A percentile compares a stretch with the other conserved stretches of the same genome.
Conservation (phyloP, 2,797 vertebrate species). For the Tolypeutes matacus region DNA sequence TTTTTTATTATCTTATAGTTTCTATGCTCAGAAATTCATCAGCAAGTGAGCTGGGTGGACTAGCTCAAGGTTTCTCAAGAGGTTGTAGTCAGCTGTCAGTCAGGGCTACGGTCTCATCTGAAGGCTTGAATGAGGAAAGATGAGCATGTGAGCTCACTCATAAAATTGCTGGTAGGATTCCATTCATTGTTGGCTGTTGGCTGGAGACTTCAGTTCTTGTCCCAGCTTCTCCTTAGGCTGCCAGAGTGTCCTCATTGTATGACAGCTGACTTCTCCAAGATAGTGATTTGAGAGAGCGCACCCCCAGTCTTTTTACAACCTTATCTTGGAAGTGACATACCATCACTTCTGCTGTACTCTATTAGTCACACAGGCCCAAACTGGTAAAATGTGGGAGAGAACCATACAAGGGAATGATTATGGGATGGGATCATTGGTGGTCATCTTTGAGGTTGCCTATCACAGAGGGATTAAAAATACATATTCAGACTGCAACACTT, state of each 20-base stretch:
- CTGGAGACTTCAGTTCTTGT: background rate
- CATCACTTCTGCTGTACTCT: background rate
- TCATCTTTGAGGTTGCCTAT: background rate
- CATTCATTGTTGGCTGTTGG: background rate
- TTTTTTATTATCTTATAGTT: background rate
- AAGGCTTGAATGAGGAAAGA: background rate
- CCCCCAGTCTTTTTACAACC: background rate
- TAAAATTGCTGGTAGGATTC: background rate
- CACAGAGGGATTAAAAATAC: background rate
- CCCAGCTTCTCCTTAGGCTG: background rate
- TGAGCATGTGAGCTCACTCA: background rate
- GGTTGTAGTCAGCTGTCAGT: background rate
- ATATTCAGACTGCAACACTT: constrained; percentile 6
- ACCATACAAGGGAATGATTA: background rate
- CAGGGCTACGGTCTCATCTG: background rate
- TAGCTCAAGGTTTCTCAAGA: background rate
- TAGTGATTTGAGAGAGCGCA: background rate
- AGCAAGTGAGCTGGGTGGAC: background rate
- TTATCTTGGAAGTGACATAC: background rate
- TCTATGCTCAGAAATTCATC: background rate
- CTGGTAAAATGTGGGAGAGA: background rate
- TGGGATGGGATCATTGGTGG: background rate
- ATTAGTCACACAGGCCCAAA: background rate
- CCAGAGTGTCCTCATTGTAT: background rate
- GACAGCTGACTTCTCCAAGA: background rate